Evolutionary conservation across 2,888 invertebrate genomes (phyloP), one percentile per base, ranked within the genome.

Genomic region (Cephus nigrinus): DNA sequence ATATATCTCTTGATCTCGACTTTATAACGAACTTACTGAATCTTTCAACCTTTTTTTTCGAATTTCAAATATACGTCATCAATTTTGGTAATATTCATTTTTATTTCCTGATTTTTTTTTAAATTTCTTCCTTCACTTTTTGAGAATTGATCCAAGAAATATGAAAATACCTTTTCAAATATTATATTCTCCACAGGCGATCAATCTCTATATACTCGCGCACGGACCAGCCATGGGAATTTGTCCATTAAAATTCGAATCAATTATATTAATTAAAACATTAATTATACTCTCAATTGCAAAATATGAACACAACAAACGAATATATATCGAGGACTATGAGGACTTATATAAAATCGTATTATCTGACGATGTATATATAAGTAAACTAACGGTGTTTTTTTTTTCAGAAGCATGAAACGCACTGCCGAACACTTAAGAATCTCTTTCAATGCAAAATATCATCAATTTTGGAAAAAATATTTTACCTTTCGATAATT

Each of bases 261-360:
- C 75, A 80, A 81, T 74, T 78, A 77, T 3, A 81, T 32, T 80
- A 79, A 78, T 83, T 81, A 81, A 76, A 81, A 82, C 73, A 73
- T 78, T 76, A 80, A 32, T 33, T 83, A 85, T 83, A 81, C 75
- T 82, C 76, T 80, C 75, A 83, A 84, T 79, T 81, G 80, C 75
- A 74, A 74, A 55, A 55, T 80, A 79, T 83, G 83, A 85, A 85
- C 85, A 85, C 80, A 85, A 85, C 80, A 34, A 81, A 83, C 31
- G 71, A 55, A 55, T 23, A 15, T 5, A 23, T 55, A 55, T 55
- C 23, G 55, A 55, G 23, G 9, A 23, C 55, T 55, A 55, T 55
- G 5, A 55, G 55, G 55, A 55, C 55, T 55, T 55, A 55, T 9
- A 55, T 55, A 55, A 40, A 23, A 55, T 55, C 55, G 23, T 40